Conservation (phyloP, 2,113 vertebrate genomes). For the Nerophis lumbriciformis region DNA sequence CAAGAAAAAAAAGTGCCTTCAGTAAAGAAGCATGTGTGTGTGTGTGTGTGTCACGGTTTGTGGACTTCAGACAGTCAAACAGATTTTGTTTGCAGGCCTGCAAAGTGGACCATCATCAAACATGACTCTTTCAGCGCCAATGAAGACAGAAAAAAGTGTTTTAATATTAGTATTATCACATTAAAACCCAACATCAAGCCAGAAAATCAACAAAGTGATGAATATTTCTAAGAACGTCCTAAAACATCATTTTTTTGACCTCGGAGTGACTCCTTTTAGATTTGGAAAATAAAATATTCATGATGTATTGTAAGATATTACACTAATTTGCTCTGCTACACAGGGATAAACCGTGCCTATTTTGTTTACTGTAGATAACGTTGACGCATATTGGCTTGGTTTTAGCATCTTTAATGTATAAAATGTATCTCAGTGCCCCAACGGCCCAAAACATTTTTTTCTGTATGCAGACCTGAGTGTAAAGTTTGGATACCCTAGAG, state of each 20-base stretch:
- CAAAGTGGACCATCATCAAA: neutral
- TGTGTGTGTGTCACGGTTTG: neutral
- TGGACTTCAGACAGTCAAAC: constrained; percentile 6
- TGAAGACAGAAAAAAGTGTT: neutral
- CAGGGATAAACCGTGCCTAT: no score
- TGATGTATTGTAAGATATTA: no score
- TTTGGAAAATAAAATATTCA: no score
- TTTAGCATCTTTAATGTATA: no score
- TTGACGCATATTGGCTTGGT: no score
- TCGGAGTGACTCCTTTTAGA: no score
- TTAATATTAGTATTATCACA: neutral
- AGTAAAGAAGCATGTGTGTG: neutral
- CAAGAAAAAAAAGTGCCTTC: neutral
- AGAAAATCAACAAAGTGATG: neutral
- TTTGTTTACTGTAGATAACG: no score
- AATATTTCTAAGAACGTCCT: neutral
- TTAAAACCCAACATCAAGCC: neutral
- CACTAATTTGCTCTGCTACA: no score
- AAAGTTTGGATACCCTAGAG: no score
- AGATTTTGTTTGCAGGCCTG: constrained; percentile 3
- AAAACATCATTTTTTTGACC: neutral
- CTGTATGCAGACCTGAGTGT: no score
- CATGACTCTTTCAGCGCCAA: neutral
- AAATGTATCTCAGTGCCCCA: no score
- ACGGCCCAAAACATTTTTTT: no score